Percentiles rank a stretch among this genome's conserved stretches.
These are phyloP conservation scores for Horisme vitalbata DNA, from an alignment of 2,888 invertebrate species.

Conservation along the genomic window DNA sequence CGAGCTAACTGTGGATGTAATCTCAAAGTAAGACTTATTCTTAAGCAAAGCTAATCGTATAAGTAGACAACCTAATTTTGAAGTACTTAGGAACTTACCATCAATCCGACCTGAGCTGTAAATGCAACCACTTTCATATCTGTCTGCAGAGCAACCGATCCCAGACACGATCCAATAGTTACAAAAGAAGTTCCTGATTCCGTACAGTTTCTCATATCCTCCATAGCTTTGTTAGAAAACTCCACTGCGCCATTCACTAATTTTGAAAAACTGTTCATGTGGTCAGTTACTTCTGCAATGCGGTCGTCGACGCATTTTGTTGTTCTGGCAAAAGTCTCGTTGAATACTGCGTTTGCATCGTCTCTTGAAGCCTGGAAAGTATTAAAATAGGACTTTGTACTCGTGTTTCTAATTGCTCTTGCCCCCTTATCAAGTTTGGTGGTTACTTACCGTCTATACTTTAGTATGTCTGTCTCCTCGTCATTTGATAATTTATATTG, in stretches of 20 bases:
- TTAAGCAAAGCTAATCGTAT: not conserved
- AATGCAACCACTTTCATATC: conserved; percentile 54
- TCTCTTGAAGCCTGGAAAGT: conserved; percentile 48
- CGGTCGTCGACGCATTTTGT: conserved; percentile 55
- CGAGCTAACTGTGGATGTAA: conserved; percentile 54
- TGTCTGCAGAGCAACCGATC: conserved; percentile 52
- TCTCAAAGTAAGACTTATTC: not conserved
- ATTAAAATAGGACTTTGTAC: not conserved
- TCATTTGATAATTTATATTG: no score
- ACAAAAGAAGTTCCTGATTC: conserved; percentile 46
- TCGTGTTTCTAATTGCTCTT: no score
- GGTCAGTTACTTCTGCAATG: conserved; percentile 46
- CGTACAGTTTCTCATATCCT: conserved; percentile 58
- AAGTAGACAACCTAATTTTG: no score
- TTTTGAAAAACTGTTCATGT: conserved; percentile 44
- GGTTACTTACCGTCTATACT: no score
- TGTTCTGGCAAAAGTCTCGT: conserved; percentile 47
- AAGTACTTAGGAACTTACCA: no score
- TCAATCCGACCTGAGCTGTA: conserved; percentile 52
- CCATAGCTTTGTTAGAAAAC: conserved; percentile 47
- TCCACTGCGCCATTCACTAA: conserved; percentile 46
- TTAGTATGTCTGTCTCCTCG: no score
- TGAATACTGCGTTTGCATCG: conserved; percentile 52
- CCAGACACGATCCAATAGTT: conserved; percentile 57
- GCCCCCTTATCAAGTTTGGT: no score